Base-by-base conservation (phyloP, 2,888 invertebrate species). In the Theodoxus fluviatilis region DNA sequence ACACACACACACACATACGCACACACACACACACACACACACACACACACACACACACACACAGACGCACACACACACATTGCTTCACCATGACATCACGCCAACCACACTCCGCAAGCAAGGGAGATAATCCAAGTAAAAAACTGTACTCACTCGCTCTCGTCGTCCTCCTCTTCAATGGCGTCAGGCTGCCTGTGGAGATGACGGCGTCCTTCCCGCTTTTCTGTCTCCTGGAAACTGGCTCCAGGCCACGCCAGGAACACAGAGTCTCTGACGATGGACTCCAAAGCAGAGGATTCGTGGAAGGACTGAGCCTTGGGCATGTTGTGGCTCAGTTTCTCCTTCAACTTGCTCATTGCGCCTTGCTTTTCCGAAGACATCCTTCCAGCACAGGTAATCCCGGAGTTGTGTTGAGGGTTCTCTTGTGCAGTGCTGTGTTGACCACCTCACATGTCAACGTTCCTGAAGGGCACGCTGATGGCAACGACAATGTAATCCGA, bases 221-320 rank as follows among this genome's bases (percentile, higher is more conserved):
- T 57, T 25, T 69, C 40, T 65, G 59, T 12, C 55, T 72, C 66
- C 37, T 52, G 64, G 33, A 76, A 73, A 35, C 76, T 77, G 2
- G 79, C 77, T 3, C 73, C 76, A 7, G 81, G 81, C 81, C 80
- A 80, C 1, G 78, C 79, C 7, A 81, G 74, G 73, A 78, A 81
- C 67, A 81, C 72, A 0, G 78, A 75, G 71, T 81, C 81, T 69
- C 78, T 57, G 7, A 81, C 76, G 63, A 81, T 79, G 7, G 75
- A 71, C 25, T 80, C 78, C 67, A 81, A 71, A 43, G 79, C 77
- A 15, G 75, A 71, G 43, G 75, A 72, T 66, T 79, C 79, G 43
- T 78, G 76, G 38, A 74, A 74, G 1, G 76, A 74, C 65, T 78
- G 74, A 0, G 76, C 76, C 68, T 76, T 76, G 7, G 78, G 78